phyloP scores from a whole-genome alignment of 2,888 invertebrate species.

The Shargacucullia verbasci region DNA sequence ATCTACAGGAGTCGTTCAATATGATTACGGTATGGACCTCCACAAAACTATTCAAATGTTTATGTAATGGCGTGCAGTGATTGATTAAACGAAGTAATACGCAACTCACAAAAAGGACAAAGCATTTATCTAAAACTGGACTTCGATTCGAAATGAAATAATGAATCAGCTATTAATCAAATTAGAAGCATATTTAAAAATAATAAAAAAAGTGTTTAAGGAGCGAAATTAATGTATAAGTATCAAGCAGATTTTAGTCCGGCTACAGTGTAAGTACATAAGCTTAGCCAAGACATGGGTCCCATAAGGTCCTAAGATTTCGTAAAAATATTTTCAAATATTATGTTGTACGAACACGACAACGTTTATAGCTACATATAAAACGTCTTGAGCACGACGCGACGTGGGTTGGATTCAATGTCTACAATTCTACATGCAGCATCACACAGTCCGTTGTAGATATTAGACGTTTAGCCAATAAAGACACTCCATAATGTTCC shows the following conservation, averaged over 20 bases:
- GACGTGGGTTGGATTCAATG: conserved; percentile 45
- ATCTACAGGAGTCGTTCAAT: too few species aligned
- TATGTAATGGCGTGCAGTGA: conserved; percentile 17
- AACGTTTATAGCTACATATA: conserved; percentile 48
- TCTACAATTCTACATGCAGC: conserved; percentile 27
- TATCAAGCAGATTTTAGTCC: too few species aligned
- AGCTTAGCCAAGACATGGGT: conserved; percentile 11
- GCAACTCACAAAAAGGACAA: too few species aligned
- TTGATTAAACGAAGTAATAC: conserved; percentile 11
- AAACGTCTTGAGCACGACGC: conserved; percentile 37
- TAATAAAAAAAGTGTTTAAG: too few species aligned
- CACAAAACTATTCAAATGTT: conserved; percentile 12
- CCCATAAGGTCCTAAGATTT: conserved; percentile 19
- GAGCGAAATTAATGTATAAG: too few species aligned
- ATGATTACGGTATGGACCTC: not conserved
- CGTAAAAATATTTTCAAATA: conserved; percentile 47
- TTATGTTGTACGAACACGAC: conserved; percentile 38
- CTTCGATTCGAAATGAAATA: too few species aligned
- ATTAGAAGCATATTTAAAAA: too few species aligned
- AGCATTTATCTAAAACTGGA: too few species aligned
- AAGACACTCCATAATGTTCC: conserved; percentile 23
- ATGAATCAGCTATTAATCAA: too few species aligned
- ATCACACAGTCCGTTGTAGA: conserved; percentile 7
- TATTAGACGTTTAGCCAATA: conserved; percentile 20
- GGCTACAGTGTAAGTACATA: conserved; percentile 22